phyloP scores from a whole-genome alignment of 2,113 vertebrate genomes.

The Cinclus mexicanus region DNA sequence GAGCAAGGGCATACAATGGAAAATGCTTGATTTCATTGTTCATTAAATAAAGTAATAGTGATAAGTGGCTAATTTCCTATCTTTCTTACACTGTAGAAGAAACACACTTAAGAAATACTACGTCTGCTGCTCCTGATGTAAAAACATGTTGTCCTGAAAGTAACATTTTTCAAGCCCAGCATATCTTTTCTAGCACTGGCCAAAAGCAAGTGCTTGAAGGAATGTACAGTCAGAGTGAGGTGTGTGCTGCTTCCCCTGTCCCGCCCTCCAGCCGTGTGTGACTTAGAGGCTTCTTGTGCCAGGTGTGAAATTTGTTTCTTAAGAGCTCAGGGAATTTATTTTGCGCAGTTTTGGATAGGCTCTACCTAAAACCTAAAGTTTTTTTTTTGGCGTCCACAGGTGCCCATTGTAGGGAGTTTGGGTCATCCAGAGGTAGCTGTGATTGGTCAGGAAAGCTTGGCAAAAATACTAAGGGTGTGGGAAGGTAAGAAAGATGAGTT shows the following conservation, averaged over 20 bases:
- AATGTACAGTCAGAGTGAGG: neutral
- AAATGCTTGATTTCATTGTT: neutral
- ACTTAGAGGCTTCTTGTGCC: neutral
- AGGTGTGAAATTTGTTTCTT: neutral
- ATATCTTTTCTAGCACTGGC: neutral
- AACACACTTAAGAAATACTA: neutral
- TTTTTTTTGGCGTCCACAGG: neutral
- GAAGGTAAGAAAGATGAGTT: neutral
- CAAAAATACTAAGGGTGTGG: neutral
- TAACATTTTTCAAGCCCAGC: neutral
- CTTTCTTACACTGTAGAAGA: neutral
- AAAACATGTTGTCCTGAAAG: neutral
- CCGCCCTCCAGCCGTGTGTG: neutral
- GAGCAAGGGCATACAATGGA: neutral
- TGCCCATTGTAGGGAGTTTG: neutral
- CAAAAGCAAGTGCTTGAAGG: neutral
- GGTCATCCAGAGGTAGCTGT: neutral
- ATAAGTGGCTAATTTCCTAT: neutral
- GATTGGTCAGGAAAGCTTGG: neutral
- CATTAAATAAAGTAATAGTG: neutral
- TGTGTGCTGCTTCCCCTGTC: neutral
- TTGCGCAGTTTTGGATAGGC: neutral
- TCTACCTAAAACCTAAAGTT: rapidly evolving
- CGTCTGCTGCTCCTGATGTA: neutral
- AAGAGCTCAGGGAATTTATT: neutral